Base-by-base conservation (phyloP, 2,113 vertebrate species). In the Romanogobio albipinnatus region DNA sequence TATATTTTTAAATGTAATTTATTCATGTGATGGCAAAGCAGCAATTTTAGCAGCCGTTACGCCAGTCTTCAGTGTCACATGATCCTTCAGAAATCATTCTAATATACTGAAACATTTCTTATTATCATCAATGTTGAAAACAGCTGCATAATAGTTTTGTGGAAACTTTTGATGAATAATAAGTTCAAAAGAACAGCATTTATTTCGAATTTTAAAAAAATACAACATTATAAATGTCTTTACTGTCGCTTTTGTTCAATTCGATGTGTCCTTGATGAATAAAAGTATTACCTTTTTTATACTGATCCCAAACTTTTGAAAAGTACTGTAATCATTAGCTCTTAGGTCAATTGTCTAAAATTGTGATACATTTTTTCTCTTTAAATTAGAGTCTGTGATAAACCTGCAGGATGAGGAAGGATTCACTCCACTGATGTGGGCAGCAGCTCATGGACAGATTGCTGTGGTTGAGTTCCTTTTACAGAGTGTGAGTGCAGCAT, bases 351-450 rank as follows among this genome's bases (percentile, higher is more conserved):
- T 73, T 9, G 24, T 19, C 51, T 36, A 76, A 76, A 56, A 11
- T 36, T 56, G 26, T 36, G 49, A 33, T 76, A 13, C 33, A 33
- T 10, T 79, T 9, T 43, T 56, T 83, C 7, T 80, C 6, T 3
- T 39, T 43, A 85, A 51, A 78, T 93, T 90, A 99, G 98, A 99
- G 92, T 96, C 96, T 82, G 95, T 98, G 85, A 98, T 99, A 90
- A 99, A 99, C 92, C 95, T 96, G 85, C 97, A 97, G 90, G 98
- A 99, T 83, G 98, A 99, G 93, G 98, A 99, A 93, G 98, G 98
- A 87, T 99, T 99, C 91, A 99, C 98, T 0, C 98, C 98, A 13
- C 91, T 99, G 81, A 98, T 99, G 97, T 99, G 98, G 98, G 98
- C 98, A 4, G 98, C 98, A 86, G 98, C 98, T 89, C 98, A 99